Conservation (phyloP, 2,113 vertebrate genomes). For the Gallinago undulata region DNA sequence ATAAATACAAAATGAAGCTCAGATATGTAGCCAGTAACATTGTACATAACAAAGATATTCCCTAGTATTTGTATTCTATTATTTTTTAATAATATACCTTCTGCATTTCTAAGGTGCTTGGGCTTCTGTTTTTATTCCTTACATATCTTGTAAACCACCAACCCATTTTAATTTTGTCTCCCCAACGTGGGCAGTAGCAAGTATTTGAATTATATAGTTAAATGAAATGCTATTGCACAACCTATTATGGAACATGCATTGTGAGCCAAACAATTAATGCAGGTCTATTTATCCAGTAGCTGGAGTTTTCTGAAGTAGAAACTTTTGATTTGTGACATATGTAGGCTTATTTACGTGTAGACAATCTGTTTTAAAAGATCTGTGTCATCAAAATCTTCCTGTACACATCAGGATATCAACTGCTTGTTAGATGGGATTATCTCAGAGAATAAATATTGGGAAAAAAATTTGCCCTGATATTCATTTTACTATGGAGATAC, state of each 20-base stretch:
- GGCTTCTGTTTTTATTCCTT: conserved; percentile 8
- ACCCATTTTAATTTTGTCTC: conserved; percentile 52
- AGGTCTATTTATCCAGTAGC: not conserved
- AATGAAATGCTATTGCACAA: conserved; percentile 25
- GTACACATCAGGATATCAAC: not conserved
- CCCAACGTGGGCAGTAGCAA: conserved; percentile 19
- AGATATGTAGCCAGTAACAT: conserved; percentile 51
- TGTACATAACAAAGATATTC: conserved; percentile 54
- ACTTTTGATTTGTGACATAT: conserved; percentile 55
- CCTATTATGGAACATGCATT: not conserved
- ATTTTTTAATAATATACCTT: conserved; percentile 57
- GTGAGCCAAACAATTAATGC: not conserved
- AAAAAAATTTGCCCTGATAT: not conserved
- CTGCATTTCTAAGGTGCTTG: not conserved
- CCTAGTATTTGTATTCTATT: conserved; percentile 23
- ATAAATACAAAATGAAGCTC: conserved; percentile 76
- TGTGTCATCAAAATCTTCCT: not conserved
- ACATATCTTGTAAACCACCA: not conserved
- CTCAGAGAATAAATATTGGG: conserved; percentile 14
- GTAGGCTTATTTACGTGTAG: not conserved
- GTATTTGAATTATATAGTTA: not conserved
- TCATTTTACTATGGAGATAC: not conserved
- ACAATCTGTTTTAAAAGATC: conserved; percentile 34
- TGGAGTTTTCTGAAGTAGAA: conserved; percentile 38
- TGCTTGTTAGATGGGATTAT: not conserved